Evolutionary conservation across 1,140 invertebrate genomes (phyloP).

Genomic region (Drosophila santomea): DNA sequence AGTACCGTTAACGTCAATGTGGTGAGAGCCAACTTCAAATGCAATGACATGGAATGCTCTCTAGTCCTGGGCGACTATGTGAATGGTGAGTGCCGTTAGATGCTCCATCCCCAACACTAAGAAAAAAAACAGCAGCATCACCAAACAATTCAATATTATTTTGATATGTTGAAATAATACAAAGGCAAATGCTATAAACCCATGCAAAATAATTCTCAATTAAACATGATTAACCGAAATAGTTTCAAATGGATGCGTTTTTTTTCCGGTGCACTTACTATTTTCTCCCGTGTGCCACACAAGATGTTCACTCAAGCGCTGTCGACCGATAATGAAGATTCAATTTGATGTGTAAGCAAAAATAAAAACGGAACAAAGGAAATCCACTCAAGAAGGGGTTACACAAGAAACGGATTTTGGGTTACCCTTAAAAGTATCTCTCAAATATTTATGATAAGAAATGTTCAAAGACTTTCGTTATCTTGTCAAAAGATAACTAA

Average conservation of each 20-base stretch:
- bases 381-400: constrained; percentile 16
- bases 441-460: neutral
- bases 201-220: too few relatives aligned
- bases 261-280: neutral
- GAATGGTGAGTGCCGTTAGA: constrained; percentile 52
- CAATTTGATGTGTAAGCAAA: constrained; percentile 32
- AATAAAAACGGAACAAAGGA: constrained; percentile 24
- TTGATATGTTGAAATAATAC: neutral
- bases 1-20: constrained; percentile 47
- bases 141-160: neutral
- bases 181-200: too few relatives aligned
- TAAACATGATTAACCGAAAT: neutral
- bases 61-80: constrained; percentile 61
- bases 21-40: constrained; percentile 63
- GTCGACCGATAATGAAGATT: constrained; percentile 39
- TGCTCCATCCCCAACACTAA: neutral
- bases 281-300: neutral
- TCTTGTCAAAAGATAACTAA: neutral
- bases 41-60: constrained; percentile 67
- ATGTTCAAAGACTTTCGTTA: neutral
- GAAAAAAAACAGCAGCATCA: neutral
- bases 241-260: neutral
- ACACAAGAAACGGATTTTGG: neutral
- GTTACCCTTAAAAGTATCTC: neutral
- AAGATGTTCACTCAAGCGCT: constrained; percentile 31